These are phyloP conservation scores for Suillia variegata DNA, from an alignment of 2,888 invertebrate species.

Conservation along the genomic window DNA sequence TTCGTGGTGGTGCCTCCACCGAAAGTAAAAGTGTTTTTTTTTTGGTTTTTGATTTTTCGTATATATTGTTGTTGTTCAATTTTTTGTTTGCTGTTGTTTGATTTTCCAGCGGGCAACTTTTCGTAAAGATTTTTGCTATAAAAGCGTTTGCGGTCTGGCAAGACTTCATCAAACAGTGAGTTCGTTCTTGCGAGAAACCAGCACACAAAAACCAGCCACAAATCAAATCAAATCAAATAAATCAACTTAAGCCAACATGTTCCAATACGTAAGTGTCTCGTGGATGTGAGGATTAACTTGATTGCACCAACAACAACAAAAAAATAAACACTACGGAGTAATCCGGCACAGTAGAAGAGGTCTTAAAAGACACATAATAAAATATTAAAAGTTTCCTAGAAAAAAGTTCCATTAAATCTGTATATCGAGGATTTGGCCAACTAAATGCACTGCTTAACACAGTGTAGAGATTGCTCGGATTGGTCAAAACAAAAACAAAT, in stretches of 20 bases:
- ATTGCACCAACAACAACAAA: too few relatives aligned
- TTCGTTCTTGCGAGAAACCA: conserved; percentile 42
- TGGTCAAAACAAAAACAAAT: too few relatives aligned
- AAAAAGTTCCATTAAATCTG: too few relatives aligned
- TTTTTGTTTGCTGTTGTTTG: too few relatives aligned
- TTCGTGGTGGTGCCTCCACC: conserved; percentile 22
- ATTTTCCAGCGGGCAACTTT: conserved; percentile 1
- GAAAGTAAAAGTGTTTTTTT: conserved; percentile 43
- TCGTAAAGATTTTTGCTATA: conserved; percentile 36
- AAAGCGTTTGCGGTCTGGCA: conserved; percentile 38
- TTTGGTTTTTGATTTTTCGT: conserved; percentile 17
- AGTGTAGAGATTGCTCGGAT: too few relatives aligned
- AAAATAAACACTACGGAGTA: too few relatives aligned
- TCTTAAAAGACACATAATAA: too few relatives aligned
- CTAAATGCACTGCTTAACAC: too few relatives aligned
- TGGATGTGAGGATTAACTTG: not conserved
- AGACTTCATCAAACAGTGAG: conserved; percentile 43
- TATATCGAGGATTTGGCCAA: too few relatives aligned
- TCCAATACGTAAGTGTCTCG: conserved; percentile 49
- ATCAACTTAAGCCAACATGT: conserved; percentile 39
- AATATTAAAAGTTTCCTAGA: too few relatives aligned
- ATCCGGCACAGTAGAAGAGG: too few relatives aligned
- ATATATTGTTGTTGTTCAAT: too few relatives aligned
- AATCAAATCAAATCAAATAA: conserved; percentile 12
- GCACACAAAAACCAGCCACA: conserved; percentile 26